Percentiles rank a stretch among this genome's conserved stretches.
phyloP scores from a whole-genome alignment of 1,140 invertebrate species.

The Tetragnatha versicolor region DNA sequence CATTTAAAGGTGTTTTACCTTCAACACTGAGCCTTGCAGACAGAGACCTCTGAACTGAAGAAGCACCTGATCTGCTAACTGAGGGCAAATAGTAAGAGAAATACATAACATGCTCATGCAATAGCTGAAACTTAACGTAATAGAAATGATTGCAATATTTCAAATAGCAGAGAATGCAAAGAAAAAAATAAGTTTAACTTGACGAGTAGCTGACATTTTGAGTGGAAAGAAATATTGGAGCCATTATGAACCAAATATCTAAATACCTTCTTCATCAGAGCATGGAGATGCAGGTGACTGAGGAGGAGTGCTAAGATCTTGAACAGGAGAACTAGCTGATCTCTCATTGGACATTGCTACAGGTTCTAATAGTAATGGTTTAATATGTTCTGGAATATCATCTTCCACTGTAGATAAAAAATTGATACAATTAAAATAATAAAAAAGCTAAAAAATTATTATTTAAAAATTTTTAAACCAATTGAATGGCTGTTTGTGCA shows the following conservation, averaged over 20 bases:
- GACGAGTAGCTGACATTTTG: too few species aligned
- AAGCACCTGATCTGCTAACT: conserved; percentile 32
- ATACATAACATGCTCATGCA: conserved; percentile 21
- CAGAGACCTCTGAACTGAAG: conserved; percentile 58
- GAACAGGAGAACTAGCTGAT: conserved; percentile 35
- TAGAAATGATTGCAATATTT: too few species aligned
- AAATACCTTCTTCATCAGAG: conserved; percentile 60
- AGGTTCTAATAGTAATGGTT: conserved; percentile 59
- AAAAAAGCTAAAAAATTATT: not conserved
- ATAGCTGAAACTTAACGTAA: too few species aligned
- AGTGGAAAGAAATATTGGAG: too few species aligned
- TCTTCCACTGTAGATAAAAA: conserved; percentile 54
- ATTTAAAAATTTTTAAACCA: not conserved
- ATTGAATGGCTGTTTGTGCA: too few species aligned
- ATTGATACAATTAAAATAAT: not conserved
- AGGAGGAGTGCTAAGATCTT: conserved; percentile 53
- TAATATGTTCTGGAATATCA: conserved; percentile 59
- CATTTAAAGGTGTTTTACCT: conserved; percentile 55
- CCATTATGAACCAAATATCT: not conserved
- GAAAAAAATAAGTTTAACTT: too few species aligned
- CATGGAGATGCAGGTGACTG: conserved; percentile 60
- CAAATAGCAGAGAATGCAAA: too few species aligned
- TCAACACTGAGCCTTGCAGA: conserved; percentile 59
- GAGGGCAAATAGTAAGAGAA: not conserved
- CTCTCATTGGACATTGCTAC: conserved; percentile 46